Evolutionary conservation across 1,140 invertebrate genomes (phyloP), one percentile per base, ranked within the genome.

Genomic region (Sminthurides bifidus): DNA sequence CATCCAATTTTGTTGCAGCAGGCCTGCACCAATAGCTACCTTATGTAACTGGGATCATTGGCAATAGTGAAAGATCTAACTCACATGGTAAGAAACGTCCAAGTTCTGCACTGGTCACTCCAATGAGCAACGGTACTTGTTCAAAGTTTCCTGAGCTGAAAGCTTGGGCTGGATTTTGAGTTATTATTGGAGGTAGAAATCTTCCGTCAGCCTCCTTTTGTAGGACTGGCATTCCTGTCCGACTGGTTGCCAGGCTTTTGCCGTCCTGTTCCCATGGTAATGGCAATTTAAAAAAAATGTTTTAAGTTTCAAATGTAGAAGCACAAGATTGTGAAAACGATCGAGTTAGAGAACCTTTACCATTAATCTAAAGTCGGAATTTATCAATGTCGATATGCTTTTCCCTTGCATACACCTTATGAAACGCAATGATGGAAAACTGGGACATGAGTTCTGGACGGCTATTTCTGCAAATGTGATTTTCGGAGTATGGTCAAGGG

Each of bases 401-500:
- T 38, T 48, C n/a, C 21, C 12, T 37, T 63, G 61, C 61, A 63
- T 59, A 35, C 61, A 63, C 15, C 60, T 30, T 6, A 63, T 55
- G 43, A 59, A 59, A 27, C 57, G 37, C 10, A 45, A 31, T 3
- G 54, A 51, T 21, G 61, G 61, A 27, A 63, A 59, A 1, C 57
- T 33, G n/a, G 61, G 57, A 37, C 61, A 63, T 3, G 46, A 17
- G 56, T 95, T 81, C 69, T 89, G 80, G 38, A 82, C 79, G 0
- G 91, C 87, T 68, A 54, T 44, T 46, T 63, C 57, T 15, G 48
- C 51, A 54, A 59, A 63, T n/a, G 61, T 63, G 14, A 29, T 12
- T 24, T 92, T 92, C 66, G 82, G 81, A 44, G 82, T 79, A 0
- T 91, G 87, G 65, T 92, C 87, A 56, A 94, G 71, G 0, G 92